These are phyloP conservation scores for Drosophila sucinea DNA, from an alignment of 1,140 invertebrate species.

Conservation along the genomic window DNA sequence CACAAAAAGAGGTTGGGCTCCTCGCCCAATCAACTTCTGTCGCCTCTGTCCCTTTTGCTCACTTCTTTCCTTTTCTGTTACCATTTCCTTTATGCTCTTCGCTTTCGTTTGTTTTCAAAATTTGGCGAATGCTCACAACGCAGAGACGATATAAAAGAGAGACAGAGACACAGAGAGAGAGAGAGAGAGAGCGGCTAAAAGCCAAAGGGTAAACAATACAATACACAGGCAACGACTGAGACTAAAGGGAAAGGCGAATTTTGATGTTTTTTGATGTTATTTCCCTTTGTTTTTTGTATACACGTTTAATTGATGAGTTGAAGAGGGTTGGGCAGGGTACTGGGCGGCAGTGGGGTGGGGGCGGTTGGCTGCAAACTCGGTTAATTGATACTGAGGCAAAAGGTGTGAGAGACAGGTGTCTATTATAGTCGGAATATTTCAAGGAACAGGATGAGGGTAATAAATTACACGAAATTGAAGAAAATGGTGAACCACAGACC, in stretches of 20 bases:
- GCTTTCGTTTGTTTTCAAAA: conserved; percentile 74
- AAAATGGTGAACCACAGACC: conserved; percentile 1
- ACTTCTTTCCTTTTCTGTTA: conserved; percentile 18
- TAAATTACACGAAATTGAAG: background rate
- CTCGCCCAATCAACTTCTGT: conserved; percentile 12
- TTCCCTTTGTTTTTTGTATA: conserved; percentile 1
- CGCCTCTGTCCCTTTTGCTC: background rate
- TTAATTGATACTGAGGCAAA: conserved; percentile 38
- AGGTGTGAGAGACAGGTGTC: conserved; percentile 49
- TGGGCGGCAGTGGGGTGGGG: background rate
- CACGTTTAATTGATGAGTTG: conserved; percentile 72
- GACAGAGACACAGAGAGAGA: no score
- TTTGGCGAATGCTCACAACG: conserved; percentile 64
- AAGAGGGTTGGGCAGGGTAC: conserved; percentile 54
- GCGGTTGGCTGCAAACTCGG: conserved; percentile 3
- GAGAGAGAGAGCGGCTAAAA: conserved; percentile 48
- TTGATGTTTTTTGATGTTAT: conserved; percentile 42
- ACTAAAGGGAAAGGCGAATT: conserved; percentile 4
- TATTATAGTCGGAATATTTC: conserved; percentile 28
- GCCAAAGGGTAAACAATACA: conserved; percentile 74
- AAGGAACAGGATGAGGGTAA: conserved; percentile 8
- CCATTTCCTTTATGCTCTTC: conserved; percentile 52
- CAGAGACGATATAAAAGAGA: conserved; percentile 59
- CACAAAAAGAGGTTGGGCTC: conserved; percentile 42
- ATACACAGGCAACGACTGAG: conserved; percentile 41